Percentiles rank a stretch among this genome's conserved stretches.
phyloP scores from a whole-genome alignment of 2,888 invertebrate genomes.

The Papilio elwesi region DNA sequence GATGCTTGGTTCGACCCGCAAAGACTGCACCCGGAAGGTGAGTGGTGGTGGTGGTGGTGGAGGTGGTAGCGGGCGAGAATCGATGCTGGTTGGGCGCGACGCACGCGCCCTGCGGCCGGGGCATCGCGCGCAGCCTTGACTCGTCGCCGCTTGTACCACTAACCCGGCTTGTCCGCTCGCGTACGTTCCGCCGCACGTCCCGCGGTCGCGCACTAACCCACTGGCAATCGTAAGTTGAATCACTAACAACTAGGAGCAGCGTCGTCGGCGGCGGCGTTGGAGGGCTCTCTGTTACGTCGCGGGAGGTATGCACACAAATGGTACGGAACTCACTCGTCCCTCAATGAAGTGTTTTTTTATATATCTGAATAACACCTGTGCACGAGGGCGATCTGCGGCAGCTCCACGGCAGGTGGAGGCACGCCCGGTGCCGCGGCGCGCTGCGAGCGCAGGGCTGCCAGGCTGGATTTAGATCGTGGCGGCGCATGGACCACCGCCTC shows the following conservation, averaged over 20 bases:
- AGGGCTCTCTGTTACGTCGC: neutral
- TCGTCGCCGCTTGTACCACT: constrained; percentile 46
- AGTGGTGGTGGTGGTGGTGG: constrained; percentile 80
- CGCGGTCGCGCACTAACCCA: neutral
- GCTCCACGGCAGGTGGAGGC: constrained; percentile 2
- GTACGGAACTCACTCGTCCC: neutral
- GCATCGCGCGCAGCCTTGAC: constrained; percentile 43
- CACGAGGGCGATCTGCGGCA: neutral
- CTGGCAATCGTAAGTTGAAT: constrained; percentile 14
- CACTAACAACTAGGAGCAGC: constrained; percentile 23
- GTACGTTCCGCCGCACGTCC: neutral
- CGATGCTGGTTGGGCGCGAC: constrained; percentile 57
- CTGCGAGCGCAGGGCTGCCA: constrained; percentile 18
- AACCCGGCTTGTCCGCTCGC: constrained; percentile 32
- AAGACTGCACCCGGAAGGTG: constrained; percentile 95
- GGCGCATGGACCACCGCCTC: neutral
- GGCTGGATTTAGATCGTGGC: constrained; percentile 27
- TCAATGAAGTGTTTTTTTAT: too few species aligned
- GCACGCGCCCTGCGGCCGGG: constrained; percentile 52
- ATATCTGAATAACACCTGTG: neutral
- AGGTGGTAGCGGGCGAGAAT: constrained; percentile 50
- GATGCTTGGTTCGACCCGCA: constrained; percentile 97
- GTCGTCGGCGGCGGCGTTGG: neutral
- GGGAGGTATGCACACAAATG: neutral
- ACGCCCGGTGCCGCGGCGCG: neutral